phyloP scores from a whole-genome alignment of 2,113 vertebrate species.

The Coptodon rendalli region DNA sequence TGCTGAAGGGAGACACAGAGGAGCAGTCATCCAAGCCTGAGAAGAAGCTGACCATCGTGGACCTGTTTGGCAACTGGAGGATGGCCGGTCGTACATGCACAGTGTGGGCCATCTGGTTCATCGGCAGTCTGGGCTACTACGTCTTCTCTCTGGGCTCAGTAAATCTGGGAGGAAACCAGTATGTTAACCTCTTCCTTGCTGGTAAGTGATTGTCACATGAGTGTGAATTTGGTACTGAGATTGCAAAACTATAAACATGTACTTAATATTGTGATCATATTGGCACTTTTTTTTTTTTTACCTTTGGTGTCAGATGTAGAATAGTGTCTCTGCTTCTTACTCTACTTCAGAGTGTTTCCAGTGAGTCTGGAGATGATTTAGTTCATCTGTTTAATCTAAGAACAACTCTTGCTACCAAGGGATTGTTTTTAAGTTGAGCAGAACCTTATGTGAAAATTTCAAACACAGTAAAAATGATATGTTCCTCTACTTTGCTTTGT shows the following conservation, averaged over 20 bases:
- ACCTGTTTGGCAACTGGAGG: conserved; percentile 81
- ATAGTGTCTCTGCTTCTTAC: neutral
- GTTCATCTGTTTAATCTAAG: neutral
- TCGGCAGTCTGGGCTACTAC: conserved; percentile 89
- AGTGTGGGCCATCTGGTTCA: conserved; percentile 92
- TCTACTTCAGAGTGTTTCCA: neutral
- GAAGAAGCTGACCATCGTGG: conserved; percentile 80
- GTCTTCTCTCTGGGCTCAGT: conserved; percentile 86
- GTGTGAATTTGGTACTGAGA: neutral
- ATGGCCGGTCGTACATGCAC: conserved; percentile 81
- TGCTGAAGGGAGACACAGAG: conserved; percentile 16
- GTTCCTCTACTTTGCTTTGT: neutral
- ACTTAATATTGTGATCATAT: neutral
- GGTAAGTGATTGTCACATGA: conserved; percentile 65
- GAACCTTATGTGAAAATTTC: neutral
- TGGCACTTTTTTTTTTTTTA: neutral
- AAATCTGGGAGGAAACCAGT: conserved; percentile 84
- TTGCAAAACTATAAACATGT: neutral
- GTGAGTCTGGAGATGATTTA: neutral
- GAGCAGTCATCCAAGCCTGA: neutral
- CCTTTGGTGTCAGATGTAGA: neutral
- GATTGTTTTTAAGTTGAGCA: neutral
- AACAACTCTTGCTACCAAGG: neutral
- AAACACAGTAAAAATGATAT: neutral
- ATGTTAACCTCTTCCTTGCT: conserved; percentile 86